A percentile compares a stretch with the other conserved stretches of the same genome.
Evolutionary conservation across 2,113 vertebrate species (phyloP).

Genomic region (Coreoperca whiteheadi): DNA sequence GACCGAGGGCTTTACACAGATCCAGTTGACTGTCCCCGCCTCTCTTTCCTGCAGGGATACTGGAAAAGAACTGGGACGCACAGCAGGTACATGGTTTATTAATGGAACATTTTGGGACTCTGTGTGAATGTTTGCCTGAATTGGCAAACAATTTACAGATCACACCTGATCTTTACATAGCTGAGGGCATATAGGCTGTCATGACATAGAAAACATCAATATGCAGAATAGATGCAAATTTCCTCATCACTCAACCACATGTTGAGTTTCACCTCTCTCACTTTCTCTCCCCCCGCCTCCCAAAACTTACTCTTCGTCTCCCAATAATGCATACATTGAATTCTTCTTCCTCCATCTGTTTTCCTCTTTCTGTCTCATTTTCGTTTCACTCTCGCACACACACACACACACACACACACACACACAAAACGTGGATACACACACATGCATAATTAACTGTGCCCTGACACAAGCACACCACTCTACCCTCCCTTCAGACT

Average conservation of each 20-base stretch:
- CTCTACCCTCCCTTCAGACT: constrained; percentile 64
- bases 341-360: constrained; percentile 12
- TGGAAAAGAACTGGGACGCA: constrained; percentile 58
- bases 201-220: constrained; percentile 20
- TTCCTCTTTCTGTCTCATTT: constrained; percentile 27
- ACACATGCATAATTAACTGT: constrained; percentile 71
- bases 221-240: constrained; percentile 7
- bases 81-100: constrained; percentile 81
- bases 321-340: constrained; percentile 3
- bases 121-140: constrained; percentile 45
- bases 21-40: constrained; percentile 34
- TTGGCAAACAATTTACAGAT: constrained; percentile 41
- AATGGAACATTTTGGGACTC: constrained; percentile 71
- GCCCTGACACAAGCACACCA: constrained; percentile 49
- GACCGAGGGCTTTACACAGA: constrained; percentile 39
- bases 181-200: not conserved
- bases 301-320: not conserved
- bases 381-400: constrained; percentile 19
- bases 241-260: constrained; percentile 9
- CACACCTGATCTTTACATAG: constrained; percentile 39
- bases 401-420: constrained; percentile 4
- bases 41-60: constrained; percentile 55
- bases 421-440: not conserved
- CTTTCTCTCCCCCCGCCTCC: not conserved
- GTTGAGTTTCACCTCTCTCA: not conserved